Evolutionary conservation across 2,888 invertebrate species (phyloP).

Genomic region (Muscina levida): DNA sequence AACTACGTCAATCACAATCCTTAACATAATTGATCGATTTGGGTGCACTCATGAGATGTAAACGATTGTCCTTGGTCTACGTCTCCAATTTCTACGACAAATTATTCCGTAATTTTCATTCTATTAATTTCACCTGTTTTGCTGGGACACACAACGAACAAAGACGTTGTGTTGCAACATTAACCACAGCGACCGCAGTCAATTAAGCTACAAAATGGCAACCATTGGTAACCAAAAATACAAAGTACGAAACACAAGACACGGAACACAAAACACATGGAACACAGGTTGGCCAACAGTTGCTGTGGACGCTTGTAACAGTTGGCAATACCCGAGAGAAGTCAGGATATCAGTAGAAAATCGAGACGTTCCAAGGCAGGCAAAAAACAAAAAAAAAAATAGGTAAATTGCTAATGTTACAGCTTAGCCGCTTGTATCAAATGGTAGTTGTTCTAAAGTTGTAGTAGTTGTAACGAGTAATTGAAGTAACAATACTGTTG

Average conservation of each 20-base stretch:
- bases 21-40: no score
- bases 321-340: slow-evolving; percentile 8
- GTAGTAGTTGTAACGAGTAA: slow-evolving; percentile 28
- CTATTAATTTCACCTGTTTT: neutral
- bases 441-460: slow-evolving; percentile 12
- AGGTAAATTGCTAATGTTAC: slow-evolving; percentile 49
- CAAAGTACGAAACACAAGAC: slow-evolving; percentile 11
- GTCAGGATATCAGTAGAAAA: slow-evolving; percentile 17
- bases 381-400: slow-evolving; percentile 14
- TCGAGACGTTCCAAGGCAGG: slow-evolving; percentile 1
- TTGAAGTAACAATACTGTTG: slow-evolving; percentile 34
- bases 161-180: slow-evolving; percentile 48
- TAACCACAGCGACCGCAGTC: slow-evolving; percentile 65
- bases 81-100: no score
- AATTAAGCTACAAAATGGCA: slow-evolving; percentile 63
- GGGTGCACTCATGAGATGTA: no score
- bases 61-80: no score
- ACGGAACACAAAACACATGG: slow-evolving; percentile 23
- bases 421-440: slow-evolving; percentile 44
- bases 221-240: slow-evolving; percentile 57
- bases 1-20: no score
- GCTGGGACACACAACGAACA: neutral
- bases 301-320: slow-evolving; percentile 15
- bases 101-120: no score
- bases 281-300: slow-evolving; percentile 19